Evolutionary conservation across 2,797 vertebrate genomes (phyloP), one percentile per base, ranked within the genome.

Genomic region (Chanos chanos): DNA sequence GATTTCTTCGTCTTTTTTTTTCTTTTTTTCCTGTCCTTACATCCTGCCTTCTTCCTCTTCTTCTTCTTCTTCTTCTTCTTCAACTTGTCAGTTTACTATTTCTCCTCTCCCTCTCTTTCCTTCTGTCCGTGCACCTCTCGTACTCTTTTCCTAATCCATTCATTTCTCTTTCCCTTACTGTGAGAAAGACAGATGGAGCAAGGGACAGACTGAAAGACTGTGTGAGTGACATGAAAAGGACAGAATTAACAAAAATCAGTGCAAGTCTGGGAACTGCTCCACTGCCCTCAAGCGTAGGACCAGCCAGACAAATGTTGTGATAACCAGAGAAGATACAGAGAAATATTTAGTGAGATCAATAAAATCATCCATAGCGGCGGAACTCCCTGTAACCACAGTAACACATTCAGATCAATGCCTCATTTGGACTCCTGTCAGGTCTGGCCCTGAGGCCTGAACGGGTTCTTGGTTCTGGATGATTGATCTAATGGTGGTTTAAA

Each of bases 291-390:
- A 10, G 27, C 36, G 25, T 51, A 22, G 36, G 19, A 10, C 4
- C 12, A 25, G 55, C 43, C 22, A 47, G 41, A 36, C 12, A 5
- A 33, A 15, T 48, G 22, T 0, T 0, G 57, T 4, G 33, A 13
- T 7, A 19, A n/a, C 12, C 0, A 40, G 0, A 61, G 49, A 36
- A 61, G 50, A 39, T 52, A 43, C 67, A 61, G 66, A 36, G 62
- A 28, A 71, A 74, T 69, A 41, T 44, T 41, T 77, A 30, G 22
- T 40, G 66, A 37, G 47, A 72, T 78, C 64, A 66, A 68, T 82
- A 15, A 48, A 43, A 49, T 16, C 12, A 21, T 69, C 55, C 45
- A 41, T 71, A 31, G 55, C 66, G 54, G 13, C 65, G 44, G 36
- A 47, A 48, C 18, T 66, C 19, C 12, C 47, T 12, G 49, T 33